phyloP scores from a whole-genome alignment of 2,113 vertebrate species.

The Phoenicopterus ruber region DNA sequence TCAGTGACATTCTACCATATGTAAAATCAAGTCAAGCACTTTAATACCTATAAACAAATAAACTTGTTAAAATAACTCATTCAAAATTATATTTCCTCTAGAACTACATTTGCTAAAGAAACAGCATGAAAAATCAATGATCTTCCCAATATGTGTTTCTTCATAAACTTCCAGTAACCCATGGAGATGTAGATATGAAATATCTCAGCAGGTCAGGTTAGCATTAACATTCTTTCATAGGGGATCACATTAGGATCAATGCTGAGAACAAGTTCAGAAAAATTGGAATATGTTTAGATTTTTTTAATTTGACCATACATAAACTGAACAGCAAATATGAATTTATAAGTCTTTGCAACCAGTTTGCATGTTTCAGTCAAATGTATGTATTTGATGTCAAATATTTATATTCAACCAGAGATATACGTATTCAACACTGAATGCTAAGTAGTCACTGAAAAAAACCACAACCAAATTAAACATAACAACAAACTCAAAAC shows the following conservation, averaged over 20 bases:
- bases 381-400: neutral
- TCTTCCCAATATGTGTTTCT: neutral
- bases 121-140: neutral
- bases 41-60: neutral
- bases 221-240: neutral
- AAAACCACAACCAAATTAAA: neutral
- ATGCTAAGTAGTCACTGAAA: neutral
- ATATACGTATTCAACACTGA: neutral
- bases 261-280: neutral
- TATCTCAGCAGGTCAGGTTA: neutral
- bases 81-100: neutral
- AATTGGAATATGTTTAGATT: neutral
- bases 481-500: rapidly evolving
- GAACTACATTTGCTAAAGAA: neutral
- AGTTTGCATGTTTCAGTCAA: neutral
- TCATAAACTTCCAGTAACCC: neutral
- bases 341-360: neutral
- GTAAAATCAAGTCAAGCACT: neutral
- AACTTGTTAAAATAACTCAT: neutral
- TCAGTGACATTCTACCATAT: neutral
- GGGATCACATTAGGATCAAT: neutral
- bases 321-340: neutral
- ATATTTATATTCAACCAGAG: neutral
- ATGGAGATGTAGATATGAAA: neutral
- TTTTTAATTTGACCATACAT: neutral